A percentile compares a stretch with the other conserved stretches of the same genome.
phyloP scores from a whole-genome alignment of 2,888 invertebrate genomes.

The Chymomyza amoena region DNA sequence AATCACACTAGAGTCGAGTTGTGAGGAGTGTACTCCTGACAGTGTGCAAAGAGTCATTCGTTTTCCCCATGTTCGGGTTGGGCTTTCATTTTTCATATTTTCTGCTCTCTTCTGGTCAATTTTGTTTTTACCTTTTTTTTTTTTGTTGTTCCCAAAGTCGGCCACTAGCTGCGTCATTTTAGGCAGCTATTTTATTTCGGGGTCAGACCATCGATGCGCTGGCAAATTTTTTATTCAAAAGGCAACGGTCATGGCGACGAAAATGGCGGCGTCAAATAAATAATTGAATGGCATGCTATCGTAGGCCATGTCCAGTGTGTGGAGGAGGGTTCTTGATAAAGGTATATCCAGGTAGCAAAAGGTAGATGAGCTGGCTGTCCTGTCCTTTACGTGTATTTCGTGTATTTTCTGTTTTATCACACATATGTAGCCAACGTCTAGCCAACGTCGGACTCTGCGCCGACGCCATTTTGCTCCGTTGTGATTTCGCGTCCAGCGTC shows the following conservation, averaged over 20 bases:
- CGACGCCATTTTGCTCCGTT: slow-evolving; percentile 19
- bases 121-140: not conserved
- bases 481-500: slow-evolving; percentile 11
- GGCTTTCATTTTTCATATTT: slow-evolving; percentile 38
- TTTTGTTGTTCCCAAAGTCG: slow-evolving; percentile 11
- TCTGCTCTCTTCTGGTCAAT: not conserved
- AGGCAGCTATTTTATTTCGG: slow-evolving; percentile 8
- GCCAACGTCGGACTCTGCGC: not conserved
- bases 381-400: not conserved
- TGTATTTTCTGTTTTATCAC: not conserved
- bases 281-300: slow-evolving; percentile 42
- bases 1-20: not conserved
- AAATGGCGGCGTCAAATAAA: slow-evolving; percentile 33
- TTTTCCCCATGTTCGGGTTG: slow-evolving; percentile 24
- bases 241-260: slow-evolving; percentile 17
- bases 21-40: not conserved
- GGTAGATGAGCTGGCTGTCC: not conserved
- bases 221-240: slow-evolving; percentile 52
- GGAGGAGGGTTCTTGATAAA: slow-evolving; percentile 25
- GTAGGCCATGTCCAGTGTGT: slow-evolving; percentile 13
- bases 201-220: slow-evolving; percentile 34
- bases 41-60: slow-evolving; percentile 12
- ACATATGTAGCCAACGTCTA: slow-evolving; percentile 34
- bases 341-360: slow-evolving; percentile 21
- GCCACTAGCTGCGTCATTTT: slow-evolving; percentile 11